These are phyloP conservation scores for Abscondita cerata DNA, from an alignment of 2,888 invertebrate genomes.

Conservation along the genomic window DNA sequence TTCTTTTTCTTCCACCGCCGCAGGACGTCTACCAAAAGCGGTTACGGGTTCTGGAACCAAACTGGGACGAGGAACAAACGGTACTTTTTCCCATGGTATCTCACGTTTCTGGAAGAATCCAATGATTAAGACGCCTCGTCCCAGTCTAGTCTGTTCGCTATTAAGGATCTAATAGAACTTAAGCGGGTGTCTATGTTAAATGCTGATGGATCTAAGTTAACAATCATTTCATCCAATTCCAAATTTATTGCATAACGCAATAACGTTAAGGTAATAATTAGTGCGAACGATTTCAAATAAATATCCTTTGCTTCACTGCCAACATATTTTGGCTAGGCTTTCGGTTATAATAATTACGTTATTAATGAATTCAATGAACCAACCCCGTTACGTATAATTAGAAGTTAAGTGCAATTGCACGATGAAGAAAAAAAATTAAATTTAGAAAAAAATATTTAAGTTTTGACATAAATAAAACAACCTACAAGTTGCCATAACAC, in stretches of 20 bases:
- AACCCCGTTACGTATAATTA: no score
- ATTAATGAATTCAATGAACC: no score
- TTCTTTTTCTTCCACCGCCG: slow-evolving; percentile 40
- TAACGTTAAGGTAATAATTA: no score
- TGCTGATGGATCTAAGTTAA: not conserved
- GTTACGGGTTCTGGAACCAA: slow-evolving; percentile 85
- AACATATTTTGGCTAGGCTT: no score
- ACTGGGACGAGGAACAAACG: slow-evolving; percentile 85
- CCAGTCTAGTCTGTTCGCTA: slow-evolving; percentile 43
- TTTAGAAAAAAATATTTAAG: slow-evolving; percentile 5
- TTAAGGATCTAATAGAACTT: slow-evolving; percentile 19
- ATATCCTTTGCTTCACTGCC: no score
- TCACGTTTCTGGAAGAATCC: slow-evolving; percentile 72
- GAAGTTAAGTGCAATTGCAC: no score
- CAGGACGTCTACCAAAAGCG: slow-evolving; percentile 74
- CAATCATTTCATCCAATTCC: no score
- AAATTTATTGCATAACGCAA: no score
- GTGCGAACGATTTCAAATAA: no score
- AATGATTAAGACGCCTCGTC: slow-evolving; percentile 51
- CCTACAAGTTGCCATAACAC: slow-evolving; percentile 19
- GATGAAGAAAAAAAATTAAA: not conserved
- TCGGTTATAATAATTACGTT: no score
- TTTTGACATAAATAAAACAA: slow-evolving; percentile 13
- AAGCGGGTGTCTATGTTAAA: slow-evolving; percentile 39
- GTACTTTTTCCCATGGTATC: slow-evolving; percentile 89